Conservation (phyloP, 2,888 invertebrate genomes). For the Gari tellinella region DNA sequence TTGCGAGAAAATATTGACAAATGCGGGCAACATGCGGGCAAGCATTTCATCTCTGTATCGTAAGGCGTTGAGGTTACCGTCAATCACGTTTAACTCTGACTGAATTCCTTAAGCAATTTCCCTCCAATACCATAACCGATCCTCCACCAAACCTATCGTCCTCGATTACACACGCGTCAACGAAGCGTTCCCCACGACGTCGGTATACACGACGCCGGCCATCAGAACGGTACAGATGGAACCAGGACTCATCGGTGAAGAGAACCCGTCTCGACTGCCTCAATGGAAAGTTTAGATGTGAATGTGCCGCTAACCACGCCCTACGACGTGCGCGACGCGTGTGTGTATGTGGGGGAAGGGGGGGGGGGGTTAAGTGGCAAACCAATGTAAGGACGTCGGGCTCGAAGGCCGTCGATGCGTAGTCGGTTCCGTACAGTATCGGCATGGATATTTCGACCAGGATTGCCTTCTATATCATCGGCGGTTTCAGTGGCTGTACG, state of each 20-base stretch:
- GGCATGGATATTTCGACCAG: constrained; percentile 15
- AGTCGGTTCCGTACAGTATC: constrained; percentile 13
- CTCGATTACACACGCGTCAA: constrained; percentile 5
- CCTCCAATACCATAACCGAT: constrained; percentile 8
- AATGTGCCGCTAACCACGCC: too few species aligned
- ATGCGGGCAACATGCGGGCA: constrained; percentile 16
- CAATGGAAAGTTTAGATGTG: too few species aligned
- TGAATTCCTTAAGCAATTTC: constrained; percentile 11
- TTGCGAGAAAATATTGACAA: constrained; percentile 12
- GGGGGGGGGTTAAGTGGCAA: too few species aligned
- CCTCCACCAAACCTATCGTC: constrained; percentile 14
- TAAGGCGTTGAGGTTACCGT: constrained; percentile 17
- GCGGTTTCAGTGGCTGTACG: constrained; percentile 21
- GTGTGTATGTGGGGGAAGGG: constrained; percentile 17
- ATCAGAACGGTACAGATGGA: constrained; percentile 4
- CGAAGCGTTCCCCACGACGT: too few species aligned
- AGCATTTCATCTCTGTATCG: constrained; percentile 22
- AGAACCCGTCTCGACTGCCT: too few species aligned
- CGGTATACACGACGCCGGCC: too few species aligned
- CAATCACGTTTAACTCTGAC: constrained; percentile 12
- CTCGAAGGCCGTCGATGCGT: constrained; percentile 12
- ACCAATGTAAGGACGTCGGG: constrained; percentile 15
- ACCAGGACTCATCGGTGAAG: constrained; percentile 16
- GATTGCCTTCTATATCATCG: constrained; percentile 15
- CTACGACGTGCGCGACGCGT: constrained; percentile 13